Base-by-base conservation (phyloP, 2,888 invertebrate species). In the Slavum lentiscoides region DNA sequence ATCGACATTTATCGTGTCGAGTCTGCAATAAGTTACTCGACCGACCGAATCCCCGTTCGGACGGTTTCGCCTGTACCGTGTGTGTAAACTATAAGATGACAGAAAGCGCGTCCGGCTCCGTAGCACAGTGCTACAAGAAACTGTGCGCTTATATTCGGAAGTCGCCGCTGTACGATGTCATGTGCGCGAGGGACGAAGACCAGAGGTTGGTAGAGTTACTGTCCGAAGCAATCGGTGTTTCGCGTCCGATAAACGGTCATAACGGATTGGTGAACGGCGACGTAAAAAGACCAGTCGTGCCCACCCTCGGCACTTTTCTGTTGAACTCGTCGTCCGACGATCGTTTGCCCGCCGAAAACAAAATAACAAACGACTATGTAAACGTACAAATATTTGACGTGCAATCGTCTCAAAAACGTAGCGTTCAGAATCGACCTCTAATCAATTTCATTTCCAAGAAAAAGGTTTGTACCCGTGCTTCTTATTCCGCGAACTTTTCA, bases 111-210 rank as follows among this genome's bases (percentile, higher is more conserved):
- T 91, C 91, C 83, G 39, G 30, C 9, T 2, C 4, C 84, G 88
- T 96, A 66, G 87, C 96, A 82, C 92, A 94, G 86, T 95, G 96
- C 87, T 96, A 95, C 86, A 94, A 94, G 87, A 93, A 94, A 85
- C 89, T 96, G 83, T 96, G 96, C 88, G 91, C 92, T 85, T 94
- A 94, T 87, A 89, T 96, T n/a, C 49, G 69, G 0, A 69, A 30
- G 5, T 37, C 76, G 17, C 61, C 69, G 5, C 11, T 69, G 6
- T 77, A 68, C 9, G 30, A 69, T 17, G 76, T 30, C 0, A 77
- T 77, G 69, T 53, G 68, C 13, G n/a, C 61, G 23, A 30, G 76
- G 17, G 15, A 15, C 17, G 76, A 77, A 53, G 69, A 77, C 17
- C 17, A 61, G 7, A 15, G 15, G n/a, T 21, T 77, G n/a, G 76